phyloP scores from a whole-genome alignment of 2,113 vertebrate species.

The Cebus imitator region DNA sequence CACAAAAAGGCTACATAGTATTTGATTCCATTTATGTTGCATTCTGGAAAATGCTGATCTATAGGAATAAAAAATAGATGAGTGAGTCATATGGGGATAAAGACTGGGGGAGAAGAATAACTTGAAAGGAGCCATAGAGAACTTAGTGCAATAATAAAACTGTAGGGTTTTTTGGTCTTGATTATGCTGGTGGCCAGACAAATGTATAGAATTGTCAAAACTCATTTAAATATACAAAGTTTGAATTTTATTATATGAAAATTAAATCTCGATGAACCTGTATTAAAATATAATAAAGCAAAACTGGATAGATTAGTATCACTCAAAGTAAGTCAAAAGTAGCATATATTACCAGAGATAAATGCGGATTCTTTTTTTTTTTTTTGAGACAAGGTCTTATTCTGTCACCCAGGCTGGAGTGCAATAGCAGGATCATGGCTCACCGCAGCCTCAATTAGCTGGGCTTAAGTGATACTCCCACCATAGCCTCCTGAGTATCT shows the following conservation, averaged over 20 bases:
- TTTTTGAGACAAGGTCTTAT: too few relatives aligned
- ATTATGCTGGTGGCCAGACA: background rate
- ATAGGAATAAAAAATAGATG: background rate
- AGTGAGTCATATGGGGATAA: background rate
- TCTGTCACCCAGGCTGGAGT: too few relatives aligned
- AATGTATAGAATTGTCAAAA: background rate
- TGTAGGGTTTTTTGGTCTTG: background rate
- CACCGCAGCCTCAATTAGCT: too few relatives aligned
- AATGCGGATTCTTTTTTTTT: background rate
- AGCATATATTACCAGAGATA: background rate
- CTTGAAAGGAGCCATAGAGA: background rate
- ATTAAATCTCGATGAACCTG: background rate
- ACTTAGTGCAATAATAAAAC: background rate
- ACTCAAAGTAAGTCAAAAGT: background rate
- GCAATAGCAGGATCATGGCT: too few relatives aligned
- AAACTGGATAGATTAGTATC: background rate
- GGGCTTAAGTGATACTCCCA: too few relatives aligned
- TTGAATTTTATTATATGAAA: background rate
- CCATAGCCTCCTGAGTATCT: too few relatives aligned
- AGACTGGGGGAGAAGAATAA: fast-evolving
- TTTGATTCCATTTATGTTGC: background rate
- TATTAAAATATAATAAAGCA: background rate
- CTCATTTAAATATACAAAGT: background rate
- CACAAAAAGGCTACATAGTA: background rate
- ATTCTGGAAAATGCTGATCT: background rate